Conservation (phyloP, 2,888 invertebrate genomes). For the Agrilus mali region DNA sequence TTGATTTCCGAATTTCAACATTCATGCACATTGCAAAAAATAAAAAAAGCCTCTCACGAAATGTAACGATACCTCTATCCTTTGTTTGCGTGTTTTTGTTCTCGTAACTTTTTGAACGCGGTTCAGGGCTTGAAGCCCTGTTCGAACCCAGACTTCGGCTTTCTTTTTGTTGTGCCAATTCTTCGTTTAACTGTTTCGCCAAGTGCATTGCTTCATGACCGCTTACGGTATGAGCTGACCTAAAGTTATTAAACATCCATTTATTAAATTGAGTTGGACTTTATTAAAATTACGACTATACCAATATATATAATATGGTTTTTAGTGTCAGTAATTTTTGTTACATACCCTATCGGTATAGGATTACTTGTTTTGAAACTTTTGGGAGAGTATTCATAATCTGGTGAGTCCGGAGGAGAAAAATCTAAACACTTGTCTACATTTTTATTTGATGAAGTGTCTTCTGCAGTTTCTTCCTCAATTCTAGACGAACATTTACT, state of each 20-base stretch:
- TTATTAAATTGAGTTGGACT: no score
- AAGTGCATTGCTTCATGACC: slow-evolving; percentile 69
- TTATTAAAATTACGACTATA: no score
- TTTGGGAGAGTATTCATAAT: slow-evolving; percentile 18
- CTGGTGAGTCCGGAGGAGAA: slow-evolving; percentile 13
- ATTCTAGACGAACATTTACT: slow-evolving; percentile 44
- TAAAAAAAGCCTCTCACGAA: neutral
- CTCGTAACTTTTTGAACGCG: slow-evolving; percentile 53
- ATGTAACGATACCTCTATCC: slow-evolving; percentile 33
- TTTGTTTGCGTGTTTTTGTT: slow-evolving; percentile 39
- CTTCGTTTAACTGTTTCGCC: slow-evolving; percentile 56
- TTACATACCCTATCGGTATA: slow-evolving; percentile 57
- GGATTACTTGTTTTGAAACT: slow-evolving; percentile 54
- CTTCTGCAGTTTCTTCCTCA: slow-evolving; percentile 54
- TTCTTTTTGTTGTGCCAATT: slow-evolving; percentile 36
- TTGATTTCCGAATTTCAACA: neutral
- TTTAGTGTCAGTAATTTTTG: neutral
- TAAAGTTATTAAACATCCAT: slow-evolving; percentile 20
- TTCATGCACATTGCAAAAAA: neutral
- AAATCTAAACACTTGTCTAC: slow-evolving; percentile 2
- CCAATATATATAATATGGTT: no score
- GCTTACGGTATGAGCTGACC: slow-evolving; percentile 60
- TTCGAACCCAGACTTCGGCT: slow-evolving; percentile 16
- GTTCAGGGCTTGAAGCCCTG: slow-evolving; percentile 38
- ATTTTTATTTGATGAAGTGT: no score